A percentile compares a stretch with the other conserved stretches of the same genome.
These are phyloP conservation scores for Sesamia inferens DNA, from an alignment of 2,888 invertebrate genomes.

Conservation along the genomic window DNA sequence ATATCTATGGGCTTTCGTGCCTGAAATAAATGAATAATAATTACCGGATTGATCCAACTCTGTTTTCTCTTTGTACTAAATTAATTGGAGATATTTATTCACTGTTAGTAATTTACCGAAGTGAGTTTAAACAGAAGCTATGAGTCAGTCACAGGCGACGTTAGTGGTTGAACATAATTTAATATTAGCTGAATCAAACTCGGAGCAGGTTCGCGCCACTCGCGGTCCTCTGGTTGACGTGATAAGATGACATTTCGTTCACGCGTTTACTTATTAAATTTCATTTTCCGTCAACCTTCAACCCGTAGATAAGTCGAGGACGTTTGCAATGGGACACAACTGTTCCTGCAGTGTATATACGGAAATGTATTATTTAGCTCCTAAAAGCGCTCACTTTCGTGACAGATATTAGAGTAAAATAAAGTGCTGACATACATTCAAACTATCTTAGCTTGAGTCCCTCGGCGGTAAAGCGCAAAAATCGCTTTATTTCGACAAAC, in stretches of 20 bases:
- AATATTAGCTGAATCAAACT: no score
- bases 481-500: constrained; percentile 41
- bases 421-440: constrained; percentile 10
- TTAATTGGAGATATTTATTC: constrained; percentile 14
- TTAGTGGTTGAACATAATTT: constrained; percentile 72
- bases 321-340: neutral
- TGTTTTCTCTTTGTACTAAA: neutral
- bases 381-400: neutral
- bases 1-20: no score
- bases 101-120: constrained; percentile 14
- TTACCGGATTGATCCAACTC: no score
- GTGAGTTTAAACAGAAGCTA: constrained; percentile 39
- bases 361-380: neutral
- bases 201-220: neutral
- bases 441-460: neutral
- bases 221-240: neutral
- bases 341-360: neutral
- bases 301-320: neutral
- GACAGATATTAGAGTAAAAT: neutral
- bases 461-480: constrained; percentile 22
- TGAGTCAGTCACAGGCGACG: constrained; percentile 59
- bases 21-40: no score
- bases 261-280: neutral
- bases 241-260: neutral
- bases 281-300: neutral